phyloP scores from a whole-genome alignment of 2,797 vertebrate species.

The Paramormyrops hopkinsi region DNA sequence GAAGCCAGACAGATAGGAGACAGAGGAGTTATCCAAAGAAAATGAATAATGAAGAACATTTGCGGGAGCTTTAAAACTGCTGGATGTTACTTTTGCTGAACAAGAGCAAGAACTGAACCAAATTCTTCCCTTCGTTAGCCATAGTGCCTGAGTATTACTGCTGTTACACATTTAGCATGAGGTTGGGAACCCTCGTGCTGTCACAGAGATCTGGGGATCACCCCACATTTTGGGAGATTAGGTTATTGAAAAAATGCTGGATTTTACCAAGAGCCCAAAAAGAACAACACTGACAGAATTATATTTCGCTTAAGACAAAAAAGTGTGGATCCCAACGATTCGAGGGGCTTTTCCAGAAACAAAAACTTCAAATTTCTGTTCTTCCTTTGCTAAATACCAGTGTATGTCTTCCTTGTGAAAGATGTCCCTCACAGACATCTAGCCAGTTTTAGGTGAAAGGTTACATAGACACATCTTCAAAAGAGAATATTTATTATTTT shows the following conservation, averaged over 20 bases:
- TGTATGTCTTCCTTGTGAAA: background rate
- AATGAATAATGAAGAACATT: background rate
- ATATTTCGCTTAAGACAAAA: background rate
- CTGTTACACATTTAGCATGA: background rate
- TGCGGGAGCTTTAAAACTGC: background rate
- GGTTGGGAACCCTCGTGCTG: background rate
- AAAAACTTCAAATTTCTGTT: background rate
- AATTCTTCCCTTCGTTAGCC: background rate
- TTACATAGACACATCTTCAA: conserved; percentile 7
- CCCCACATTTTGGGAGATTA: background rate
- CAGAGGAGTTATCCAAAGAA: background rate
- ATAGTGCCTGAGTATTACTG: background rate
- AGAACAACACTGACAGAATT: background rate
- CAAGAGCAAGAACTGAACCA: background rate
- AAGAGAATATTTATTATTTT: background rate
- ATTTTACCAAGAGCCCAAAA: background rate
- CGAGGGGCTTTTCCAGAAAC: background rate
- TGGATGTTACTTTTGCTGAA: background rate
- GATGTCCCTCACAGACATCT: background rate
- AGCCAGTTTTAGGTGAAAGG: conserved; percentile 27
- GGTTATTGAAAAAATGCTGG: background rate
- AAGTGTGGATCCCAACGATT: background rate
- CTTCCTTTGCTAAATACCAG: background rate
- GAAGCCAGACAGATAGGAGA: background rate
- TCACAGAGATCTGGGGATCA: background rate